Conservation (phyloP, 1,140 invertebrate genomes). For the Psilanteris sp. region DNA sequence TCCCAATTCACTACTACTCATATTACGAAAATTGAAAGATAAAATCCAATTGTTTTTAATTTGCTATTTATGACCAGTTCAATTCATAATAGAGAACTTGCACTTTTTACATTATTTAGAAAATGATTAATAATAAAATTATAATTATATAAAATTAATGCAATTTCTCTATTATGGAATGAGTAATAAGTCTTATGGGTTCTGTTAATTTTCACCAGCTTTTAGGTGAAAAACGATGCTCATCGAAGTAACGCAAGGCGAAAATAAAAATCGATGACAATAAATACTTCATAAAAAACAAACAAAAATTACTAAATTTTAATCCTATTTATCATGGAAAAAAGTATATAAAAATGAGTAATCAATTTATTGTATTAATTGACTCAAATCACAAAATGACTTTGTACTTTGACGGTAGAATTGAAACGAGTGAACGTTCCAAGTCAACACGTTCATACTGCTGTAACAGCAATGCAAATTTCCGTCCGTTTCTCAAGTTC, state of each 20-base stretch:
- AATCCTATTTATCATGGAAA: neutral
- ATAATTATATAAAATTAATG: neutral
- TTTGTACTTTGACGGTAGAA: conserved; percentile 36
- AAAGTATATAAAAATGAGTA: neutral
- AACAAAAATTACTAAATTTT: neutral
- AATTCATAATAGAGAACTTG: conserved; percentile 16
- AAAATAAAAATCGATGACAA: neutral
- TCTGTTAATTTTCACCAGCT: neutral
- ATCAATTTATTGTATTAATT: conserved; percentile 4
- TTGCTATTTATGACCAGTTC: conserved; percentile 1
- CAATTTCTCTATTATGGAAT: conserved; percentile 16
- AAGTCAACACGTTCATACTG: conserved; percentile 17
- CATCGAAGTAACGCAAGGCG: conserved; percentile 1
- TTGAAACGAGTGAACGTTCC: conserved; percentile 18
- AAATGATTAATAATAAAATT: neutral
- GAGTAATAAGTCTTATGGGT: conserved; percentile 8
- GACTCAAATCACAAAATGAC: conserved; percentile 12
- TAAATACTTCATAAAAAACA: conserved; percentile 16
- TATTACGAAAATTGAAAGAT: too few relatives aligned
- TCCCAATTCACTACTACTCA: too few relatives aligned
- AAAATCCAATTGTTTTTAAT: neutral
- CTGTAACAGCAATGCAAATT: conserved; percentile 18
- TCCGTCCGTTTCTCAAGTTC: conserved; percentile 19
- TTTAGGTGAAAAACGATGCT: conserved; percentile 10
- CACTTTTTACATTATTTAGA: neutral